Evolutionary conservation across 2,113 vertebrate species (phyloP).

Genomic region (Pelusios castaneus): DNA sequence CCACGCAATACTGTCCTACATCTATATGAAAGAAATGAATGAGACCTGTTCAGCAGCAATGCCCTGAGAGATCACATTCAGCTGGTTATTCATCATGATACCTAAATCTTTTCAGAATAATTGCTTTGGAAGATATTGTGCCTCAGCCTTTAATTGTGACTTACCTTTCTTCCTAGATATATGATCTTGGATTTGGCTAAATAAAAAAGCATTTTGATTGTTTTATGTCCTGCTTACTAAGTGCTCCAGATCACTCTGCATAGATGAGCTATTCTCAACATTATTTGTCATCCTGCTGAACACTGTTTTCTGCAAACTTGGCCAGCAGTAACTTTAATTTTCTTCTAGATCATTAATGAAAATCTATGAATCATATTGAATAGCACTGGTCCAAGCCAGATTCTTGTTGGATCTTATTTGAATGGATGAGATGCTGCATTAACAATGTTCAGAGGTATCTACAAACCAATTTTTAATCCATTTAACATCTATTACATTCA

Average conservation of each 20-base stretch:
- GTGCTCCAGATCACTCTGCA: not conserved
- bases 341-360: not conserved
- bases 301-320: not conserved
- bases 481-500: not conserved
- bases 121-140: not conserved
- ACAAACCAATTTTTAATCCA: not conserved
- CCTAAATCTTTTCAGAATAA: not conserved
- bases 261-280: not conserved
- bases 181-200: not conserved
- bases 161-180: not conserved
- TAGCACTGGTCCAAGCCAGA: not conserved
- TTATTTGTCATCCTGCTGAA: not conserved
- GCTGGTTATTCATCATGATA: constrained; percentile 31
- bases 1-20: not conserved
- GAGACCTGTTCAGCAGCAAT: constrained; percentile 10
- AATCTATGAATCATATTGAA: not conserved
- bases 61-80: constrained; percentile 29
- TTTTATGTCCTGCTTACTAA: not conserved
- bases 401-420: not conserved
- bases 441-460: not conserved
- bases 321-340: not conserved
- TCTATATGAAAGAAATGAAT: not conserved
- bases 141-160: not conserved
- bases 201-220: not conserved
- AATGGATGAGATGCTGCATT: not conserved